phyloP scores from a whole-genome alignment of 2,797 vertebrate genomes.

The Eutrigla gurnardus region DNA sequence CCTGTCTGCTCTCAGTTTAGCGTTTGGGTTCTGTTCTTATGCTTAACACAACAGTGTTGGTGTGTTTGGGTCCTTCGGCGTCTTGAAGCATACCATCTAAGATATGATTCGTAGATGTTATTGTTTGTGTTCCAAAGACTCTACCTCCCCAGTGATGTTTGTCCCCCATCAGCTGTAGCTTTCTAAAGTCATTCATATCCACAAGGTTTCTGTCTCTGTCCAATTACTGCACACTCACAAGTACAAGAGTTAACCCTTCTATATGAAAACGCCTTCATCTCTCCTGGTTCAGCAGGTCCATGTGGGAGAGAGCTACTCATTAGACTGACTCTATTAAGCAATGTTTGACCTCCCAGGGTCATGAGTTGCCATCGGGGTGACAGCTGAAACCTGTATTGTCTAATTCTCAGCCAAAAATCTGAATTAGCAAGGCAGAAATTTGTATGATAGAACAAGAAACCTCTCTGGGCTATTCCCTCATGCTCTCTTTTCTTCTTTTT shows the following conservation, averaged over 20 bases:
- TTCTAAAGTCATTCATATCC: conserved; percentile 46
- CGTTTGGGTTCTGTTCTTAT: too few relatives aligned
- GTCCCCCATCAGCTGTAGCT: conserved; percentile 18
- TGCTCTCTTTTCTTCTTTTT: background rate
- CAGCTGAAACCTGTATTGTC: conserved; percentile 32
- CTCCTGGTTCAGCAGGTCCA: conserved; percentile 39
- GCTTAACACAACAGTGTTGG: too few relatives aligned
- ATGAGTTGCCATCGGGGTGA: conserved; percentile 17
- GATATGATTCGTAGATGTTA: background rate
- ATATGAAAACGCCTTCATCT: conserved; percentile 46
- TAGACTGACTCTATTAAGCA: conserved; percentile 44
- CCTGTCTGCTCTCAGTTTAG: too few relatives aligned
- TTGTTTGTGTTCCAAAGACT: background rate
- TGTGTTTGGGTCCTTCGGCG: too few relatives aligned
- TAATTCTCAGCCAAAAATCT: conserved; percentile 25
- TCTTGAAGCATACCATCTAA: background rate
- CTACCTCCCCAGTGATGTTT: background rate
- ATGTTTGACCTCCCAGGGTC: conserved; percentile 38
- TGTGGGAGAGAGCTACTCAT: conserved; percentile 51
- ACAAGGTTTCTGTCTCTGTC: conserved; percentile 41
- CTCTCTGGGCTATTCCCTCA: background rate
- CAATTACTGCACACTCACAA: conserved; percentile 48
- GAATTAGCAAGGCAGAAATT: conserved; percentile 13
- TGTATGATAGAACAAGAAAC: conserved; percentile 22
- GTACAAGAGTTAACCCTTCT: conserved; percentile 35